Evolutionary conservation across 2,113 vertebrate genomes (phyloP).

Genomic region (Excalfactoria chinensis): DNA sequence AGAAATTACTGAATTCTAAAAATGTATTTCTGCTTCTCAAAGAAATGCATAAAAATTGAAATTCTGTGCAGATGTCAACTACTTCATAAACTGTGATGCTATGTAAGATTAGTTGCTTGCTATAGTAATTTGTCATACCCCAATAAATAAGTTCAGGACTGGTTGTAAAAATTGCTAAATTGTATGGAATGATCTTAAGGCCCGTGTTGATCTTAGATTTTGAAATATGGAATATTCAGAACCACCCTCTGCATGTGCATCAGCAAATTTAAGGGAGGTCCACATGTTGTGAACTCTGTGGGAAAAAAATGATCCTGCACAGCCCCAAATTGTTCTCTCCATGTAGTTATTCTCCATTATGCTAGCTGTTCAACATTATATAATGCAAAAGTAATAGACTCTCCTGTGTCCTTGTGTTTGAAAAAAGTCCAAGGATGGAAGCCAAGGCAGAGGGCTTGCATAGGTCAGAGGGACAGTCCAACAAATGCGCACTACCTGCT

Average conservation of each 20-base stretch:
- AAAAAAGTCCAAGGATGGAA: not conserved
- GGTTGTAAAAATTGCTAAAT: too few species aligned
- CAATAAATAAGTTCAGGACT: not conserved
- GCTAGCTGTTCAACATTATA: not conserved
- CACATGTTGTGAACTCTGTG: not conserved
- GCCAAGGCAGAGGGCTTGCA: not conserved
- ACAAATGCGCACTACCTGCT: not conserved
- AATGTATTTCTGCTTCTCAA: not conserved
- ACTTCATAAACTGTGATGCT: not conserved
- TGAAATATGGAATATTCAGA: not conserved
- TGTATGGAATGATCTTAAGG: not conserved
- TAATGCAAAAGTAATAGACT: not conserved
- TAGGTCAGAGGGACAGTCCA: not conserved
- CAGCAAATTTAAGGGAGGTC: not conserved
- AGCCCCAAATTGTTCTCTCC: too few species aligned
- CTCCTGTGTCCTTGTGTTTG: not conserved
- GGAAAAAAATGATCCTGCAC: not conserved
- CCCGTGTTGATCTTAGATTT: not conserved
- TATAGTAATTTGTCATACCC: not conserved
- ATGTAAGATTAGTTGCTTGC: not conserved
- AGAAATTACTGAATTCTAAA: not conserved
- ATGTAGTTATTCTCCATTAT: not conserved
- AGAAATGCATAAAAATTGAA: not conserved
- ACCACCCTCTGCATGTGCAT: not conserved
- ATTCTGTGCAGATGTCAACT: not conserved